Evolutionary conservation across 2,113 vertebrate species (phyloP).

Genomic region (Poeciliopsis prolifica): DNA sequence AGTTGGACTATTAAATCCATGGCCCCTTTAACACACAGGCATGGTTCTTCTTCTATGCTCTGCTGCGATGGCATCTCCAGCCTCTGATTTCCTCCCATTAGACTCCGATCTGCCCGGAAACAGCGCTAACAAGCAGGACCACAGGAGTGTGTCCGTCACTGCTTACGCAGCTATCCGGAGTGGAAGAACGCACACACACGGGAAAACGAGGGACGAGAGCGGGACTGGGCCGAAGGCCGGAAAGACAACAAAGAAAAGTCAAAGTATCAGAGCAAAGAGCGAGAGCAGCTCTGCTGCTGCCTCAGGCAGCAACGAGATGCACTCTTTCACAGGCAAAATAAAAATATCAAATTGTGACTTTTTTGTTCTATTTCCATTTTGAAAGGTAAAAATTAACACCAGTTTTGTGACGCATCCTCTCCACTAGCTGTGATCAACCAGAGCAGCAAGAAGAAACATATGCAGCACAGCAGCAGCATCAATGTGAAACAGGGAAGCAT

Average conservation of each 20-base stretch:
- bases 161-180: conserved; percentile 59
- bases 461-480: conserved; percentile 19
- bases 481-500: not conserved
- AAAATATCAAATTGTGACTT: not conserved
- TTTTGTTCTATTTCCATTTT: not conserved
- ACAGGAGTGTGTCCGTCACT: conserved; percentile 38
- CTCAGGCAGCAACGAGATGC: conserved; percentile 5
- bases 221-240: conserved; percentile 18
- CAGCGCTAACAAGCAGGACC: conserved; percentile 59
- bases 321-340: not conserved
- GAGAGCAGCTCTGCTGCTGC: not conserved
- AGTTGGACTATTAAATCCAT: not conserved
- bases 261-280: not conserved
- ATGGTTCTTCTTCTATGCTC: not conserved
- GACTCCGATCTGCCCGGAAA: conserved; percentile 68
- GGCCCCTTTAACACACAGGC: not conserved
- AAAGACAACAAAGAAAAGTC: conserved; percentile 7
- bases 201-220: conserved; percentile 12
- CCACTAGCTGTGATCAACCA: conserved; percentile 30
- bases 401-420: not conserved
- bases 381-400: too few relatives aligned
- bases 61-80: conserved; percentile 18
- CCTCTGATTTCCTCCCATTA: conserved; percentile 20
- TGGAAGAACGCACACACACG: conserved; percentile 27
- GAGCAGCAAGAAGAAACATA: not conserved